Evolutionary conservation across 2,113 vertebrate species (phyloP), one percentile per base, ranked within the genome.

Genomic region (Cranoglanis bouderius): DNA sequence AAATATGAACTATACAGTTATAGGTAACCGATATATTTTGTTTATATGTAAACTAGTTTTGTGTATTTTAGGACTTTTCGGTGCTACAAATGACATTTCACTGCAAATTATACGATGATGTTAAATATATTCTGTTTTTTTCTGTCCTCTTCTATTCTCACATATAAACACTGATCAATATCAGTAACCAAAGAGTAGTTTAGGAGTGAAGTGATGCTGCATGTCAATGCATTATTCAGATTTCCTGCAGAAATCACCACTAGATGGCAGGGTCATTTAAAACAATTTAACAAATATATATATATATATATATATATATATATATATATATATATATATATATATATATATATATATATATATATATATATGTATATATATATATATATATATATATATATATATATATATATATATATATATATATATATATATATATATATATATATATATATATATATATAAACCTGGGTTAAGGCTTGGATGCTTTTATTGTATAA

Each of bases 241-340:
- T 18, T 16, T 18, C 10, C 32, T 24, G 3, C 81, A 67, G 53
- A 65, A 82, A 21, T 24, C 38, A 67, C 87, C 88, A 87, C 88
- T 87, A 89, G 90, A 89, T 87, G 90, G 88, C 85, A 67, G 74
- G 82, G 55, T 87, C 32, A 63, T 77, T 86, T 63, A 83, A 84
- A 70, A 10, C 19, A 40, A 78, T 7, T 63, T 6, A n/a, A 43
- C 43, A 43, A 3, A 43, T n/a, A n/a, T n/a, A n/a, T n/a, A n/a
- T n/a, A 43, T 43, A 43, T 43, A 43, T 43, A 43, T 43, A 46
- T 9, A 49, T 10, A 49, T 10, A 49, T 10, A 49, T 10, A 49
- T 10, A 49, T 10, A 49, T 10, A 49, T 49, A 49, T 49, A 49
- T 49, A 49, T 49, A 49, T 49, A 49, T 49, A 49, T 49, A 49